phyloP scores from a whole-genome alignment of 2,888 invertebrate genomes.

The Cetonia aurata region DNA sequence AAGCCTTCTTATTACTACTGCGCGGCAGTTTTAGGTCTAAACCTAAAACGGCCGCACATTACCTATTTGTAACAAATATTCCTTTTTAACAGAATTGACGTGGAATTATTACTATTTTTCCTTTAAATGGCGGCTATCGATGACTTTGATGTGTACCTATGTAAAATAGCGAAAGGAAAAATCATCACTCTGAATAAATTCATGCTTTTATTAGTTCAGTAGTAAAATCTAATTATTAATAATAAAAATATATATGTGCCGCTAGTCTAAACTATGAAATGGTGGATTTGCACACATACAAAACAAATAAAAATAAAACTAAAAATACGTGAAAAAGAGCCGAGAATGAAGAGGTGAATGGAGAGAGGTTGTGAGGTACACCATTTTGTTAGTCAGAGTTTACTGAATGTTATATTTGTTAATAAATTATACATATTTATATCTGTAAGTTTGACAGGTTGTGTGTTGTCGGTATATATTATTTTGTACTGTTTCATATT shows the following conservation, averaged over 20 bases:
- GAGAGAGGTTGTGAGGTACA: slow-evolving; percentile 50
- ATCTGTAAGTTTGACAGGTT: slow-evolving; percentile 59
- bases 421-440: slow-evolving; percentile 66
- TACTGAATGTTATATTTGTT: slow-evolving; percentile 67
- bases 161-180: slow-evolving; percentile 32
- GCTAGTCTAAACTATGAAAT: slow-evolving; percentile 58
- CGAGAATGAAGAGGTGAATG: not conserved
- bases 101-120: no score
- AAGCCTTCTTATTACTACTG: no score
- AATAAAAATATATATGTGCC: slow-evolving; percentile 60
- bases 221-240: slow-evolving; percentile 61
- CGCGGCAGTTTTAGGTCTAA: no score
- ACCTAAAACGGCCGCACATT: no score
- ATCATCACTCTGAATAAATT: slow-evolving; percentile 57
- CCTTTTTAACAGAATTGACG: no score
- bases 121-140: slow-evolving; percentile 1
- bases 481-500: slow-evolving; percentile 42
- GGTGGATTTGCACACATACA: slow-evolving; percentile 46
- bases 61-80: no score
- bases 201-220: slow-evolving; percentile 64
- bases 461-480: slow-evolving; percentile 59
- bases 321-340: not conserved
- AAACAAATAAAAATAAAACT: not conserved
- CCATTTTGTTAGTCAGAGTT: slow-evolving; percentile 58
- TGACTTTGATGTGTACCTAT: slow-evolving; percentile 42